Percentiles rank a stretch among this genome's conserved stretches.
These are phyloP conservation scores for Sciurus carolinensis DNA, from an alignment of 2,797 vertebrate genomes.

Conservation along the genomic window DNA sequence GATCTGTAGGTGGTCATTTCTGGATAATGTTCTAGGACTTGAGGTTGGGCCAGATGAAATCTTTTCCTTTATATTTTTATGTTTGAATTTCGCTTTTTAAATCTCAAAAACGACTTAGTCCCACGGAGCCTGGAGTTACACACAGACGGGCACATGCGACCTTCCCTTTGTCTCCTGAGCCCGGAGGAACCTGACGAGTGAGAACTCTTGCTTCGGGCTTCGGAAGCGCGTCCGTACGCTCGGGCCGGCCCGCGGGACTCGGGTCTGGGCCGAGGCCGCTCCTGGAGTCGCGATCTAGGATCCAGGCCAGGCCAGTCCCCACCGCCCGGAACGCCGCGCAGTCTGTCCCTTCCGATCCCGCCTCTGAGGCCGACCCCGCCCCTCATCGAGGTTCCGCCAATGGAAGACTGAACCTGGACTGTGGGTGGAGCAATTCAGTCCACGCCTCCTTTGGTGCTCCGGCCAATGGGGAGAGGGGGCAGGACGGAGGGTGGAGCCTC, in stretches of 20 bases:
- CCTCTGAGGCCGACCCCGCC: neutral
- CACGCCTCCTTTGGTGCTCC: neutral
- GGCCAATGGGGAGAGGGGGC: neutral
- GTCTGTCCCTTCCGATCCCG: neutral
- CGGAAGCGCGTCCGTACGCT: neutral
- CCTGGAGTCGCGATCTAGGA: rapidly evolving
- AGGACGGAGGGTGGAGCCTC: neutral
- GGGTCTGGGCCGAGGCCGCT: too few species aligned
- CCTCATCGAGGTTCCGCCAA: neutral
- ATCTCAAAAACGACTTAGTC: neutral
- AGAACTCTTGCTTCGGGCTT: neutral
- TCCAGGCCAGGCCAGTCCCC: too few species aligned
- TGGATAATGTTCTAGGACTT: neutral
- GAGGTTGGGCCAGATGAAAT: neutral
- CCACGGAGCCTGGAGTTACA: neutral
- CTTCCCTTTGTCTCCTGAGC: neutral
- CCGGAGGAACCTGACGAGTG: neutral
- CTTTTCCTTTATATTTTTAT: neutral
- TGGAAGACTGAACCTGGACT: neutral
- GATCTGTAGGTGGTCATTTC: neutral
- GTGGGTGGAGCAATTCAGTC: neutral
- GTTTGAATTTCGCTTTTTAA: neutral
- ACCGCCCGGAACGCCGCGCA: rapidly evolving
- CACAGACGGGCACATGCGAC: neutral
- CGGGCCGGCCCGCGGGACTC: too few species aligned